Conservation (phyloP, 2,797 vertebrate species). For the Leuciscus waleckii region DNA sequence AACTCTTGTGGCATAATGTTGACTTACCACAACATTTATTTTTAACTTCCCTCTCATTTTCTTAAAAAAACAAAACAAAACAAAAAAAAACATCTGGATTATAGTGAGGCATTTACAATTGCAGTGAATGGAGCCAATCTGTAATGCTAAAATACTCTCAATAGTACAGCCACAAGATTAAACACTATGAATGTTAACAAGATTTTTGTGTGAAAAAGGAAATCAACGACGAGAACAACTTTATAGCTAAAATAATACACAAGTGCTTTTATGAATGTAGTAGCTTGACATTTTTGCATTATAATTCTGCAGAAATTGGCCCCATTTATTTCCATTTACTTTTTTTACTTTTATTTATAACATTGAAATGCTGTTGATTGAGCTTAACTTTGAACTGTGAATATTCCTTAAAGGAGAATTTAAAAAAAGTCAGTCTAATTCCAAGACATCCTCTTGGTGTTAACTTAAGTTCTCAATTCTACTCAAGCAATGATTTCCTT, state of each 20-base stretch:
- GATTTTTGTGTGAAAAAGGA: not conserved
- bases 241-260: not conserved
- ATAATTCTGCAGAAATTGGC: not conserved
- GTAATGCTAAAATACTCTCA: not conserved
- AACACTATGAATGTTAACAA: not conserved
- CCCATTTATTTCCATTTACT: not conserved
- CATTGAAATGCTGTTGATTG: not conserved
- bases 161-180: not conserved
- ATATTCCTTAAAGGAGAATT: slow-evolving; percentile 3
- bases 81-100: not conserved
- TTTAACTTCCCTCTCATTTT: not conserved
- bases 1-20: slow-evolving; percentile 10
- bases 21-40: not conserved
- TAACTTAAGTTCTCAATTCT: slow-evolving; percentile 56
- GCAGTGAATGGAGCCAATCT: not conserved
- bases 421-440: slow-evolving; percentile 35
- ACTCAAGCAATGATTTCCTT: slow-evolving; percentile 52
- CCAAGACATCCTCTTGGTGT: slow-evolving; percentile 53
- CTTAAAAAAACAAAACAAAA: not conserved
- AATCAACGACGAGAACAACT: too few species aligned
- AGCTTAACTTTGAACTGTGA: not conserved
- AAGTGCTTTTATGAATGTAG: not conserved
- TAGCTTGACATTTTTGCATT: not conserved
- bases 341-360: not conserved
- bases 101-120: not conserved